Percentiles rank a stretch among this genome's conserved stretches.
Conservation (phyloP, 2,888 invertebrate genomes). For the Glyphotaelius pellucidus region DNA sequence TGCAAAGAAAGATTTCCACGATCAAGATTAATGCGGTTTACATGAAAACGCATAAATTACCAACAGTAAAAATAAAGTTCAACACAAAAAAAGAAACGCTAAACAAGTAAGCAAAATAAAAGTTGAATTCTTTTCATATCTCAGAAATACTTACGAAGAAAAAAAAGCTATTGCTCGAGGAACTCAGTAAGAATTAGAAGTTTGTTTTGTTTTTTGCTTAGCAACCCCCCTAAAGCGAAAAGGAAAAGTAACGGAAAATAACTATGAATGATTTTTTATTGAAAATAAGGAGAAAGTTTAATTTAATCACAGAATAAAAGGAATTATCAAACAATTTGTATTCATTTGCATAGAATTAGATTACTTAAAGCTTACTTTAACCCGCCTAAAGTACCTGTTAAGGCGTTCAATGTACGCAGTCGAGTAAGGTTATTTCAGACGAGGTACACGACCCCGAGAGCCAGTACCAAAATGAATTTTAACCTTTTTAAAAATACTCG, state of each 20-base stretch:
- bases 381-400: background rate
- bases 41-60: background rate
- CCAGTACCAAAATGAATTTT: background rate
- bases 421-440: background rate
- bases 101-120: background rate
- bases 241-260: background rate
- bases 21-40: background rate
- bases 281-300: background rate
- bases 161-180: background rate
- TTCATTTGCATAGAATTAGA: slow-evolving; percentile 15
- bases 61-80: background rate
- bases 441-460: background rate
- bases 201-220: background rate
- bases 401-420: background rate
- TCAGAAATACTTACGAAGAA: background rate
- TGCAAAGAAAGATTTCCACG: background rate
- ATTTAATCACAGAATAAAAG: background rate
- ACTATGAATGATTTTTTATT: background rate
- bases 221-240: background rate
- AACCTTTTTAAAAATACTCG: background rate
- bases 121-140: background rate
- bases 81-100: background rate
- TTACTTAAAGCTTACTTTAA: background rate
- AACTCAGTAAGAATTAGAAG: background rate
- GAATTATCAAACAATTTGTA: slow-evolving; percentile 15